Conservation (phyloP, 2,113 vertebrate genomes). For the Crotalus viridis region DNA sequence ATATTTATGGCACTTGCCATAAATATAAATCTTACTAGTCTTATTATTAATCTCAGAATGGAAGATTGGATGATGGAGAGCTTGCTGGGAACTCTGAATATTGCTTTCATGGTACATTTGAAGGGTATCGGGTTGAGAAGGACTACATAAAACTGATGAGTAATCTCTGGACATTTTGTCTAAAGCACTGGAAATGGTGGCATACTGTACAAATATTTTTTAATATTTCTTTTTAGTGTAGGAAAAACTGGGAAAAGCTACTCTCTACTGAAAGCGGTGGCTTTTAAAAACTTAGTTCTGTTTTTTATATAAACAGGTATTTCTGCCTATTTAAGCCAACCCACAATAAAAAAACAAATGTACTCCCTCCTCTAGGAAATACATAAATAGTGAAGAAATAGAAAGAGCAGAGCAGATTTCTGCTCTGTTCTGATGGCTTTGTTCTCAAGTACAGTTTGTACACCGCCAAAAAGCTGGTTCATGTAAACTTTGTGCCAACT, state of each 20-base stretch:
- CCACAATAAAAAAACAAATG: background rate
- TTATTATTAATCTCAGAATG: background rate
- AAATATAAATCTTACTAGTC: background rate
- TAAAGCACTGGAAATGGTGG: background rate
- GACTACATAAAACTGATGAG: background rate
- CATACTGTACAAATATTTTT: background rate
- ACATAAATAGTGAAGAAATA: background rate
- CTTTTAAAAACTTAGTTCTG: background rate
- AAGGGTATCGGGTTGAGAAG: background rate
- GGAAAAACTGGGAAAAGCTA: background rate
- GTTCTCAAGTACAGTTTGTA: slow-evolving; percentile 27
- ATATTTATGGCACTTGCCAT: background rate
- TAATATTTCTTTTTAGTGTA: background rate
- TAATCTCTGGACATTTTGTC: background rate
- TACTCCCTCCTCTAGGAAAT: background rate
- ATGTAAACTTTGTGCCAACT: slow-evolving; percentile 38
- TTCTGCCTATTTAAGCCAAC: background rate
- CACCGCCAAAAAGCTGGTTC: slow-evolving; percentile 24
- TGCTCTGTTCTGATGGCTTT: slow-evolving; percentile 38
- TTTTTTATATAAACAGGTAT: background rate
- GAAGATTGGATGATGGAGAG: background rate
- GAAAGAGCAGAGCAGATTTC: slow-evolving; percentile 28
- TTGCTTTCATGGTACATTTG: background rate
- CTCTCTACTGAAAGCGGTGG: background rate
- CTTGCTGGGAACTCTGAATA: background rate